These are phyloP conservation scores for Junonia oenone DNA, from an alignment of 2,888 invertebrate species.

Conservation along the genomic window DNA sequence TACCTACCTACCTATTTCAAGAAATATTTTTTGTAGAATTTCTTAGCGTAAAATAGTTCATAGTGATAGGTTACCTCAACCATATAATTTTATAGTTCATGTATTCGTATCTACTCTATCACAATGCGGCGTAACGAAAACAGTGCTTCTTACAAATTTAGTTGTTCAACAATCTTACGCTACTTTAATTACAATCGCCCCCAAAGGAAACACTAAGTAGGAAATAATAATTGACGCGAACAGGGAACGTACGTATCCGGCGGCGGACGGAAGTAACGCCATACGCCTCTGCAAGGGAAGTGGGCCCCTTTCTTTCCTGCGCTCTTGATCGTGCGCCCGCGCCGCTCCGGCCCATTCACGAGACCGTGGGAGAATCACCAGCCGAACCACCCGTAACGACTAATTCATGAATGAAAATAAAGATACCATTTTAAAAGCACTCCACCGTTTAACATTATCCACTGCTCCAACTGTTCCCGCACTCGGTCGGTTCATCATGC, in stretches of 20 bases:
- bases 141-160: background rate
- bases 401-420: conserved; percentile 67
- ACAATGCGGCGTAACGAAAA: too few species aligned
- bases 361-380: conserved; percentile 64
- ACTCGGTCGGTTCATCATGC: conserved; percentile 45
- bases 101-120: too few species aligned
- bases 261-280: conserved; percentile 63
- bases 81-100: too few species aligned
- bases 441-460: conserved; percentile 49
- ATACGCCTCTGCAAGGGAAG: conserved; percentile 66
- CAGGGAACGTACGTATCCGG: conserved; percentile 68
- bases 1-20: too few species aligned
- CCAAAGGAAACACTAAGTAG: conserved; percentile 65
- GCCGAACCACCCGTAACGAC: conserved; percentile 54
- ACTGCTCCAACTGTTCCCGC: conserved; percentile 39
- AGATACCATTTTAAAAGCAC: conserved; percentile 43
- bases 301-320: conserved; percentile 70
- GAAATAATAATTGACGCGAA: conserved; percentile 71
- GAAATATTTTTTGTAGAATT: too few species aligned
- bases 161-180: conserved; percentile 24
- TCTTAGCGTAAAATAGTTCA: too few species aligned
- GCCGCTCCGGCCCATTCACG: conserved; percentile 49
- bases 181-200: conserved; percentile 35
- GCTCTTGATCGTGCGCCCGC: conserved; percentile 37
- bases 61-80: too few species aligned